Base-by-base conservation (phyloP, 2,797 vertebrate species). In the Lycodopsis pacificus region DNA sequence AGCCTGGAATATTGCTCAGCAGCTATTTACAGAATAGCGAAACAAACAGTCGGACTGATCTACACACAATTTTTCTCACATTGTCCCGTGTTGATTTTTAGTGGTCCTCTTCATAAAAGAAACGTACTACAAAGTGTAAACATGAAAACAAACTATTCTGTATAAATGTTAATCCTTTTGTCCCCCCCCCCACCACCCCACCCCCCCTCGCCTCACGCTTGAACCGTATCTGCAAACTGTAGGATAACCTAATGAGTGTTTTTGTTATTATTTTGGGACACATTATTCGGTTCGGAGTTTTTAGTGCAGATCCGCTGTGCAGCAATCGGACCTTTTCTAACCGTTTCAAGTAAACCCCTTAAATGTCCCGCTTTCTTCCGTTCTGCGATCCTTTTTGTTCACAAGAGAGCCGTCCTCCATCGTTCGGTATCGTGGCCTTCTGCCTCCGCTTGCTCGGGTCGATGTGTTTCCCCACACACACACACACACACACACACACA, bases 21-120 rank as follows among this genome's bases (percentile, higher is more conserved):
- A 90, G 90, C 93, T 94, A 95, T 94, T 90, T 95, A 95, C 92
- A 95, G 85, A 93, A 88, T 90, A 90, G 93, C 88, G 91, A 91
- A 91, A 88, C 71, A 81, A 93, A 79, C 75, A 51, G 86, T 73
- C 84, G 71, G 84, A 91, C 81, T 85, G 90, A 88, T 90, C 91
- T 93, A 93, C 81, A 88, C 78, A 90, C 82, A 71, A 85, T 79
- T 86, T 76, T 86, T 75, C 88, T 92, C 91, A 88, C 93, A 93
- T 89, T 88, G 89, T 87, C 90, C 82, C 71, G 61, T 86, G 83
- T 89, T 92, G 86, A 82, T 82, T 91, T 91, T 93, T 92, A 95
- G 95, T 95, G 95, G 95, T 95, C 95, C 94, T 94, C 82, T 81
- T 93, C 80, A 88, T 36, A 83, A 93, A 89, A 87, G 30, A 89